Base-by-base conservation (phyloP, 2,113 vertebrate species). In the Struthidea cinerea region DNA sequence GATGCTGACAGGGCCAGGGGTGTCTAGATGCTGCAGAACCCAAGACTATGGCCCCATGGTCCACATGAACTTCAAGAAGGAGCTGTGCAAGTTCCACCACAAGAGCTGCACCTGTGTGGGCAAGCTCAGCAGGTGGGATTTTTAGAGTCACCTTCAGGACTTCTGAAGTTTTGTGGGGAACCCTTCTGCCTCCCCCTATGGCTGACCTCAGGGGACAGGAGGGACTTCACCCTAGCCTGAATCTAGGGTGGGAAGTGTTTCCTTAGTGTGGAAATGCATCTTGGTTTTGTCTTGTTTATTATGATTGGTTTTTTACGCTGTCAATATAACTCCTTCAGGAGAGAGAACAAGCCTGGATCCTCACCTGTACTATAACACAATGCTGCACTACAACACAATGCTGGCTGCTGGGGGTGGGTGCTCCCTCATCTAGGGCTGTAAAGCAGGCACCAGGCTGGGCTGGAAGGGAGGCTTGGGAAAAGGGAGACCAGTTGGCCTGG, bases 251-350 rank as follows among this genome's bases (percentile, higher is more conserved):
- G 41, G 28, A 87, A 63, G 30, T 41, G 16, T 39, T 55, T 46
- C 64, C n/a, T 52, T 18, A 8, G 8, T n/a, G 37, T 37, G 55
- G 39, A 13, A 49, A 49, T 37, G 30, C 10, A 2, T 68, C 27
- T 86, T 32, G 46, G 18, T 37, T 87, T 70, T 39, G 15, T 53
- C n/a, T 30, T 75, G 10, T 57, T 49, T 55, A 46, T n/a, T 55
- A 22, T 26, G 35, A 28, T 10, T 39, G 24, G 0, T 41, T 70
- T 61, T 87, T 41, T 20, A 55, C 30, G 7, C 1, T 1, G 9
- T 41, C 13, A 35, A 2, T 55, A 2, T 19, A 69, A 63, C 9
- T 49, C 39, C 7, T 33, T 33, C 27, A 24, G 24, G 20, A 41
- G 24, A 33, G 16, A 30, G 41, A 47, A 7, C 27, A 69, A 68